Evolutionary conservation across 2,113 vertebrate species (phyloP).

Genomic region (Machaerirhynchus nigripectus): DNA sequence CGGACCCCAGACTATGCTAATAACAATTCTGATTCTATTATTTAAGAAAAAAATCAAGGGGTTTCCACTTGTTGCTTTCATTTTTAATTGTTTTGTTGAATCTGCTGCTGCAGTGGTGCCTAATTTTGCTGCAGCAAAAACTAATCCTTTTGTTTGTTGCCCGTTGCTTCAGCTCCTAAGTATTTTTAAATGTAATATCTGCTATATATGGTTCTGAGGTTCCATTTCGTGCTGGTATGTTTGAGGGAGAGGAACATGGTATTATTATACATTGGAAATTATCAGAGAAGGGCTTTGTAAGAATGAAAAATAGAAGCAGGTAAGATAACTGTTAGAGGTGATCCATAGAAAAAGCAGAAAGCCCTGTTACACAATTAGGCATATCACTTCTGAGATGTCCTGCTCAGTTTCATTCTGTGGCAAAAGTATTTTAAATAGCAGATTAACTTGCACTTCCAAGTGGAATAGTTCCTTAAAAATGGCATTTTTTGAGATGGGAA

Average conservation of each 20-base stretch:
- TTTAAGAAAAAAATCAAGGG: neutral
- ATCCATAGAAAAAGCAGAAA: neutral
- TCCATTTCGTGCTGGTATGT: neutral
- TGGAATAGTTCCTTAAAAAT: neutral
- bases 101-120: neutral
- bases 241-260: neutral
- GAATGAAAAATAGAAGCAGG: neutral
- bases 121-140: neutral
- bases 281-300: neutral
- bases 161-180: neutral
- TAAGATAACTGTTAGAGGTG: neutral
- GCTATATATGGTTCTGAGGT: neutral
- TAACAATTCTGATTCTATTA: neutral
- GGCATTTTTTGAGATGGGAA: neutral
- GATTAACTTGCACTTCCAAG: neutral
- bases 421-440: neutral
- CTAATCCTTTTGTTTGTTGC: neutral
- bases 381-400: neutral
- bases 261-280: neutral
- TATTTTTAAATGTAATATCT: neutral
- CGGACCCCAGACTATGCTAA: neutral
- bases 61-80: neutral
- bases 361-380: neutral
- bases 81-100: neutral
- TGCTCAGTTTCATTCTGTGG: neutral